These are phyloP conservation scores for Patiria miniata DNA, from an alignment of 35 echinoderm and acorn worm species.

Conservation along the genomic window DNA sequence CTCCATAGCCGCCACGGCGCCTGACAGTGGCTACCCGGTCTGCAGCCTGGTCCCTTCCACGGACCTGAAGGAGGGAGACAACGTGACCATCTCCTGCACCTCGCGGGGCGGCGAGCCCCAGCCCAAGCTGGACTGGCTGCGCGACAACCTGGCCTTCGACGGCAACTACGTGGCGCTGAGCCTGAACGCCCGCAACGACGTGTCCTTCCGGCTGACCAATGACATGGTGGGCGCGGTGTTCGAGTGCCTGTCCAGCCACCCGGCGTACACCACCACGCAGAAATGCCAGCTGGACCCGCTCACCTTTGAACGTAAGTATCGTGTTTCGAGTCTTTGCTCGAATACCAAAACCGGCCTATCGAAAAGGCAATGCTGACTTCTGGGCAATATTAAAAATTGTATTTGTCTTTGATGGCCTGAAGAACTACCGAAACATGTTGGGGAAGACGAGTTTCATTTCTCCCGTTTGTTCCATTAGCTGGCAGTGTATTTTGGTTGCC, in stretches of 20 bases:
- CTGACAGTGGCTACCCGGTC: constrained; percentile 47
- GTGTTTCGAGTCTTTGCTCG: not conserved
- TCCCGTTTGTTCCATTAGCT: no score
- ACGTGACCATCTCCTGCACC: constrained; percentile 66
- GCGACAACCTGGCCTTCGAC: constrained; percentile 35
- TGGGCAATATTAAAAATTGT: no score
- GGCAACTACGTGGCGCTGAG: constrained; percentile 42
- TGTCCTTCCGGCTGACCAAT: constrained; percentile 50
- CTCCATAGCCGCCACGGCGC: constrained; percentile 68
- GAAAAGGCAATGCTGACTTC: no score
- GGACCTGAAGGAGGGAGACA: constrained; percentile 64
- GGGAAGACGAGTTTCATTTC: no score
- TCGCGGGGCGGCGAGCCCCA: constrained; percentile 82
- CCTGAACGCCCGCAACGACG: constrained; percentile 46
- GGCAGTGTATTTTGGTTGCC: no score
- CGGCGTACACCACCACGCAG: constrained; percentile 64
- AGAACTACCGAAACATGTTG: no score
- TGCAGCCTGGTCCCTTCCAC: constrained; percentile 58
- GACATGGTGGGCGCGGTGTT: constrained; percentile 67
- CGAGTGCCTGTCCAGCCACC: constrained; percentile 72
- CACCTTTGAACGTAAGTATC: constrained; percentile 75
- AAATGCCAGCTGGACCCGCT: constrained; percentile 62
- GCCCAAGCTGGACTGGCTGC: constrained; percentile 69
- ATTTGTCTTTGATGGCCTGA: no score
- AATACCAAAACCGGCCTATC: no score